Percentiles rank a stretch among this genome's conserved stretches.
Evolutionary conservation across 1,140 invertebrate species (phyloP).

Genomic region (Stegodyphus dumicola): DNA sequence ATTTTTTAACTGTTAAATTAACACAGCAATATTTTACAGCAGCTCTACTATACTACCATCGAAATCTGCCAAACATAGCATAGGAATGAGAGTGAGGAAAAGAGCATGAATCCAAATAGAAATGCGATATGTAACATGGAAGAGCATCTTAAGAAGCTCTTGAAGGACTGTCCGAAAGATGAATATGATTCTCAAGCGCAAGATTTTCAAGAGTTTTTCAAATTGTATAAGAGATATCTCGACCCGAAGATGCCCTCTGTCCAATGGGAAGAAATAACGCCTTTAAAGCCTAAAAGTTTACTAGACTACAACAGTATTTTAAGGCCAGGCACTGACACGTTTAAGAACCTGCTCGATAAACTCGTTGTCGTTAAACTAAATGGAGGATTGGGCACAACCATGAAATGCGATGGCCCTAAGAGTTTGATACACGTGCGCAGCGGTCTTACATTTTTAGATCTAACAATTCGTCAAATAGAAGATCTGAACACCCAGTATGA

Average conservation of each 20-base stretch:
- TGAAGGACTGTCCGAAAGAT: neutral
- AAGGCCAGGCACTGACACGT: slow-evolving; percentile 76
- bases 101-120: too few species aligned
- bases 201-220: slow-evolving; percentile 85
- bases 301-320: slow-evolving; percentile 79
- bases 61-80: too few species aligned
- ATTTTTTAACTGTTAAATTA: too few species aligned
- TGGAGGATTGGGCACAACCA: slow-evolving; percentile 97
- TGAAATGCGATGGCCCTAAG: slow-evolving; percentile 96
- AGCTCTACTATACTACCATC: too few species aligned
- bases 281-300: slow-evolving; percentile 81
- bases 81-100: too few species aligned
- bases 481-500: slow-evolving; percentile 95
- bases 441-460: slow-evolving; percentile 96
- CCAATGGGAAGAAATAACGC: slow-evolving; percentile 92
- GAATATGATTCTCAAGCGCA: slow-evolving; percentile 45
- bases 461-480: slow-evolving; percentile 99
- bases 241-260: slow-evolving; percentile 85
- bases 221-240: slow-evolving; percentile 86
- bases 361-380: slow-evolving; percentile 98
- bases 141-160: slow-evolving; percentile 2
- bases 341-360: slow-evolving; percentile 86
- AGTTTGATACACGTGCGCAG: slow-evolving; percentile 97
- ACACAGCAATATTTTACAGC: too few species aligned
- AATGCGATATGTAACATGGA: neutral